Evolutionary conservation across 2,113 vertebrate genomes (phyloP).

Genomic region (Pluvianellus socialis): DNA sequence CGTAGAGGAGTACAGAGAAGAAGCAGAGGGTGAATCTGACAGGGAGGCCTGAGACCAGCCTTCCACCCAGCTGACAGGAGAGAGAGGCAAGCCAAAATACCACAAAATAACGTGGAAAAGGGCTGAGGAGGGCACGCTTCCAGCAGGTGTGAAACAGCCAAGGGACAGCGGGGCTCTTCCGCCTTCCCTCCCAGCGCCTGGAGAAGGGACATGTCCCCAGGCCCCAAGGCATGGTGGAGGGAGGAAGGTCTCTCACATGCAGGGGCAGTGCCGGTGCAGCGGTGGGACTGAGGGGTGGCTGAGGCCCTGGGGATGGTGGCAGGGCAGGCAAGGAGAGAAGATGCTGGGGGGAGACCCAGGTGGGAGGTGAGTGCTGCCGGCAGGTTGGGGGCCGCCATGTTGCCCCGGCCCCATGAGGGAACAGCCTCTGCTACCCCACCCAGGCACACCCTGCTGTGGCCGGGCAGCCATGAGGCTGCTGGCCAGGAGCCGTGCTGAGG

Average conservation of each 20-base stretch:
- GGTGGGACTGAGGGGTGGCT: too few relatives aligned
- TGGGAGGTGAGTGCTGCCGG: fast-evolving
- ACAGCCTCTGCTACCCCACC: neutral
- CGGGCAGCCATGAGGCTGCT: neutral
- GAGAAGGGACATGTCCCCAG: neutral
- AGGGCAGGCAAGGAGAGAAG: neutral
- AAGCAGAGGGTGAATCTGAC: neutral
- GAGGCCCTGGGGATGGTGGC: neutral
- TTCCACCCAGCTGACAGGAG: neutral
- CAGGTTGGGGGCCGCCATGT: neutral
- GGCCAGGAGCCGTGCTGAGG: neutral
- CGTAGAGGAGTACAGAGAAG: neutral
- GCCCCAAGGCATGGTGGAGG: neutral
- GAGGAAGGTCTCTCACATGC: neutral
- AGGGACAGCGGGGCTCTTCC: neutral
- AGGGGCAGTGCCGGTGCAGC: fast-evolving
- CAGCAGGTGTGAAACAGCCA: neutral
- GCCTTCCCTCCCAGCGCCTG: neutral
- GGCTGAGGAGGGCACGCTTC: fast-evolving
- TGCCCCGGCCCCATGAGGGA: neutral
- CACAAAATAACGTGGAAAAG: neutral
- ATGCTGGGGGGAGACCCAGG: neutral
- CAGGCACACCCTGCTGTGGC: too few relatives aligned
- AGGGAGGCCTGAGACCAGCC: too few relatives aligned
- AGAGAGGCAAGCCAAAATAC: neutral